Base-by-base conservation (phyloP, 2,888 invertebrate genomes). In the Calliphora vomitoria region DNA sequence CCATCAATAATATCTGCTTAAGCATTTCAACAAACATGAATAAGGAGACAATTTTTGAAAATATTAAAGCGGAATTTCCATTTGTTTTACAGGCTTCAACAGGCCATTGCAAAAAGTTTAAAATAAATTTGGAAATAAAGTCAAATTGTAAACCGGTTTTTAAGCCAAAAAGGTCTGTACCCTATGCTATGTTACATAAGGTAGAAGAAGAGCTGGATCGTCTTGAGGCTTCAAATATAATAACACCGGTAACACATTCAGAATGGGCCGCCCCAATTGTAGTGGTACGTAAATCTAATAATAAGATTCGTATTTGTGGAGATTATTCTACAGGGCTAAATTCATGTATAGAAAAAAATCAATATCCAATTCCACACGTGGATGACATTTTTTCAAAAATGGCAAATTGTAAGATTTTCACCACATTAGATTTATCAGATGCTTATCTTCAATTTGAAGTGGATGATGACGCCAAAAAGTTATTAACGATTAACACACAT, bases 361-460 rank as follows among this genome's bases (percentile, higher is more conserved):
- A 35, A 3, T 84, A 79, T 58, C 78, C 74, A 20, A 18, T 78
- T 4, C 74, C 79, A 13, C 72, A 74, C 25, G 72, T 38, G 15
- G 79, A 84, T 50, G 79, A 79, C 4, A 79, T 84, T 38, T 84
- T 84, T 66, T 25, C 64, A n/a, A 78, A 78, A 25, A 60, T 78
- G 76, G 18, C 76, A 20, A 62, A 80, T 3, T 60, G 71, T 31
- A 41, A 66, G 1, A n/a, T 31, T 25, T 78, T 68, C 55, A 41
- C 20, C 3, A 47, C 15, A 20, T 20, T 78, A 15, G 66, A 78
- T 78, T 25, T 78, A 11, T 38, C 64, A 3, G 66, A 78, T 25
- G 78, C 78, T 10, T 78, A 68, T 53, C 25, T 78, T 3, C 78
- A 78, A 35, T 55, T 78, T n/a, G 55, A 66, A 55, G 78, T 78